Percentiles rank a stretch among this genome's conserved stretches.
These are phyloP conservation scores for Penaeus monodon DNA, from an alignment of 2,888 invertebrate species.

Conservation along the genomic window DNA sequence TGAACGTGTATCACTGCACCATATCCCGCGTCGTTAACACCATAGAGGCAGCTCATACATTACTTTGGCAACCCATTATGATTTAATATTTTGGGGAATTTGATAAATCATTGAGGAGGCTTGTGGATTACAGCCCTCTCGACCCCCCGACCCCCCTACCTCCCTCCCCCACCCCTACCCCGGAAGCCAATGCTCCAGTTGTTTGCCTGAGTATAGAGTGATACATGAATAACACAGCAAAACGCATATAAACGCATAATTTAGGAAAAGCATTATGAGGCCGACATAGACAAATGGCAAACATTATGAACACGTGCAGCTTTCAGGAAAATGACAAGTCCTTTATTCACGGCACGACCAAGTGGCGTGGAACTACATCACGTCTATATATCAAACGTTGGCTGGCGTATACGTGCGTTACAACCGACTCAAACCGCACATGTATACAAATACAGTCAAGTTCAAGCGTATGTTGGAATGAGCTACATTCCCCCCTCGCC, in stretches of 20 bases:
- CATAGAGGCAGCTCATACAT: no score
- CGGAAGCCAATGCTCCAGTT: not conserved
- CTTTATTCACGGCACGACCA: slow-evolving; percentile 53
- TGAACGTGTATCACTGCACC: no score
- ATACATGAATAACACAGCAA: slow-evolving; percentile 46
- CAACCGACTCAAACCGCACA: not conserved
- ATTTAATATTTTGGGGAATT: no score
- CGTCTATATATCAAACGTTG: slow-evolving; percentile 38
- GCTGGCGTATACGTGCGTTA: slow-evolving; percentile 21
- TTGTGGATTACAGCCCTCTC: not conserved
- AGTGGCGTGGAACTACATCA: slow-evolving; percentile 57
- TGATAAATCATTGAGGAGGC: no score
- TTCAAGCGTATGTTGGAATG: no score
- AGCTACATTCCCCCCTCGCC: no score
- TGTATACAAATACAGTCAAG: no score
- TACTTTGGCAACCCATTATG: no score
- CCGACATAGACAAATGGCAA: slow-evolving; percentile 33
- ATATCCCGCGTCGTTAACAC: no score
- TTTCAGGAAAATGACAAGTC: slow-evolving; percentile 57
- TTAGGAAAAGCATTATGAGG: slow-evolving; percentile 49
- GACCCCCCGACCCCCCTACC: not conserved
- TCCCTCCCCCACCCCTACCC: not conserved
- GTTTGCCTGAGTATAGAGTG: slow-evolving; percentile 20
- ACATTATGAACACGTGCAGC: slow-evolving; percentile 58
- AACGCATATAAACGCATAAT: slow-evolving; percentile 55